These are phyloP conservation scores for Acanthosepion esculentum DNA, from an alignment of 2,888 invertebrate species.

Conservation along the genomic window DNA sequence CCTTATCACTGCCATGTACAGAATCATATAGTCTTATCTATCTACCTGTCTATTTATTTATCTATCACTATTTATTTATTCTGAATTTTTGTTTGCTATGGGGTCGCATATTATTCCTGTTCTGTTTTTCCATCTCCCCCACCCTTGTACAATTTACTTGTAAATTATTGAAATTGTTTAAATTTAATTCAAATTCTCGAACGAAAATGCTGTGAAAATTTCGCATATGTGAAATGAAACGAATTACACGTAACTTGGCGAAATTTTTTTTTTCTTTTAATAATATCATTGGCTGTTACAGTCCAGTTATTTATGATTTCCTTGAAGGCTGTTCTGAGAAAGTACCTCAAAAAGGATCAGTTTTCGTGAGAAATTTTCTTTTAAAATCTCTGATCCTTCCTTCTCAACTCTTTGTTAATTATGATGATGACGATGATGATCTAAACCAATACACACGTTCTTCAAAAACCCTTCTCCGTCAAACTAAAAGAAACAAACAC, in stretches of 20 bases:
- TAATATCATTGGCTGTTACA: neutral
- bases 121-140: neutral
- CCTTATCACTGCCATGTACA: neutral
- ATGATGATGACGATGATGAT: neutral
- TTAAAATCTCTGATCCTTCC: neutral
- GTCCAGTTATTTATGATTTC: neutral
- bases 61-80: constrained; percentile 13
- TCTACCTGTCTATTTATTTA: constrained; percentile 20
- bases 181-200: neutral
- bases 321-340: neutral
- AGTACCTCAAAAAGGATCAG: neutral
- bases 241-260: neutral
- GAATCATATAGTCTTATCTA: neutral
- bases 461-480: neutral
- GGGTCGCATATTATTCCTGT: neutral
- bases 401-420: neutral
- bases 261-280: too few species aligned
- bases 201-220: neutral
- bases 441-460: neutral
- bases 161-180: constrained; percentile 22
- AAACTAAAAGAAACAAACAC: neutral
- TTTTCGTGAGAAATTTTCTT: neutral
- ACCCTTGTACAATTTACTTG: neutral
- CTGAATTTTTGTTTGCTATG: neutral
- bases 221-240: neutral